Evolutionary conservation across 1,140 invertebrate species (phyloP), one percentile per base, ranked within the genome.

Genomic region (Zophobas morio): DNA sequence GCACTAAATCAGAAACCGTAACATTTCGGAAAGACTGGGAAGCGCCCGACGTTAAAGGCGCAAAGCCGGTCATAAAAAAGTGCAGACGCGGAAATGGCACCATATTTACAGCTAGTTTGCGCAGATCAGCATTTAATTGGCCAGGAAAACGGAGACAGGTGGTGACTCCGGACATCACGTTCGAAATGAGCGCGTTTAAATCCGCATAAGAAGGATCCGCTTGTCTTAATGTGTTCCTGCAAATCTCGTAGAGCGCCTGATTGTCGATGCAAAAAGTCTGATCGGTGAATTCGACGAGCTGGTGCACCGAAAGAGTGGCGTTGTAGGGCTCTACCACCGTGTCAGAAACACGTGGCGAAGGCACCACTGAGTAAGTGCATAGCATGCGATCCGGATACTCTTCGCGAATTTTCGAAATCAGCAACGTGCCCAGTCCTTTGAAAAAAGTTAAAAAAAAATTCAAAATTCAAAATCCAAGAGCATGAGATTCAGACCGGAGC

Each of bases 361-460:
- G 94, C n/a, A 96, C 90, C 40, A 96, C 92, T 75, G 92, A 93
- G 85, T 94, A 96, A 0, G 94, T 94, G 82, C 93, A 93, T 90
- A 95, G 92, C 78, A 95, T 94, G 75, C 93, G 85, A 82, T 95
- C 93, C 0, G 94, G 91, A 80, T 92, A 93, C 82, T 93, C 91
- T 79, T 93, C 92, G 74, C 90, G 84, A 32, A 93, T 90, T 82
- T 92, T 92, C 2, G 85, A 92, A 79, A 94, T 89, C 0, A 94
- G 85, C 5, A 94, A 84, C 0, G 93, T 92, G 1, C 93, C 92
- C 86, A 93, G n/a, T n/a, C n/a, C n/a, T n/a, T n/a, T n/a, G n/a
- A n/a, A n/a, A n/a, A n/a, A n/a, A n/a, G n/a, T n/a, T n/a, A n/a
- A n/a, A n/a, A n/a, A n/a, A n/a, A n/a, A n/a, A n/a, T n/a, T n/a